Percentiles rank a stretch among this genome's conserved stretches.
phyloP scores from a whole-genome alignment of 2,797 vertebrate species.

The Mionectes olivaceus region DNA sequence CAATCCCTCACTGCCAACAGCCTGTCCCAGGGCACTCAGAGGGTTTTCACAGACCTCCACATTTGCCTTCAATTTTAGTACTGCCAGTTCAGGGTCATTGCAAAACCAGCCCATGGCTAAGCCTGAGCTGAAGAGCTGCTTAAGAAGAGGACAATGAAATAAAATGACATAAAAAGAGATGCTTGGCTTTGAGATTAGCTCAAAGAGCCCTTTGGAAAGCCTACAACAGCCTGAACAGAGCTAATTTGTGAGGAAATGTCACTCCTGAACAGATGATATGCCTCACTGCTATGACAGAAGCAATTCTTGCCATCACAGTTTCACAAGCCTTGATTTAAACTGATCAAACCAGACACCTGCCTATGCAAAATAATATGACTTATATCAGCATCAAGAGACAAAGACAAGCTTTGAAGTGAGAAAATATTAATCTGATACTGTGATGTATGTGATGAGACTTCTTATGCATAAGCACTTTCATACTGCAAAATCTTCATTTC shows the following conservation, averaged over 20 bases:
- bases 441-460: background rate
- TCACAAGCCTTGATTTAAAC: slow-evolving; percentile 63
- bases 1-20: background rate
- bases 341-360: slow-evolving; percentile 61
- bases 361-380: slow-evolving; percentile 39
- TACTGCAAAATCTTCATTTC: slow-evolving; percentile 47
- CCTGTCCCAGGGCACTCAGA: background rate
- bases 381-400: slow-evolving; percentile 49
- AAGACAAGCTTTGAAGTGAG: slow-evolving; percentile 60
- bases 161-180: background rate
- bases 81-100: background rate
- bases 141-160: slow-evolving; percentile 45
- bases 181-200: slow-evolving; percentile 54
- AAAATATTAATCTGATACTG: slow-evolving; percentile 55
- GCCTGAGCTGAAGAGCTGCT: slow-evolving; percentile 5
- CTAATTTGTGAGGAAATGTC: slow-evolving; percentile 51
- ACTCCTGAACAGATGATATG: slow-evolving; percentile 20
- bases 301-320: slow-evolving; percentile 37
- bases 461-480: slow-evolving; percentile 32
- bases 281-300: background rate
- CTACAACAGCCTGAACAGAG: background rate
- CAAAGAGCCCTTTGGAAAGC: slow-evolving; percentile 51
- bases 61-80: background rate
- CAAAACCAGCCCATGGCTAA: background rate
- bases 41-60: background rate